phyloP scores from a whole-genome alignment of 92 coral and sea anemone genomes.

The Zoanthus sansibaricus region DNA sequence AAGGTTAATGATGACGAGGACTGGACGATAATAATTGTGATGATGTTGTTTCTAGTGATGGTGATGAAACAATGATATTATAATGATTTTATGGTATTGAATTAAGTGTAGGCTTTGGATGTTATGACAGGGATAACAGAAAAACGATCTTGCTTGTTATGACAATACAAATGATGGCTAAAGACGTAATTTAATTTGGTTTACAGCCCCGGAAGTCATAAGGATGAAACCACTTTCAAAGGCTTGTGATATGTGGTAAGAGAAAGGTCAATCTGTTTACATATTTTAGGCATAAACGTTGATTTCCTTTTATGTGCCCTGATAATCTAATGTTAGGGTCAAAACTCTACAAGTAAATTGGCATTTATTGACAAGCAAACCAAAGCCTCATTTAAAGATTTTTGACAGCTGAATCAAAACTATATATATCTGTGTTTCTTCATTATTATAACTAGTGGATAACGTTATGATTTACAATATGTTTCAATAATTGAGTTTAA shows the following conservation, averaged over 20 bases:
- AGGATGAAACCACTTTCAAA: constrained; percentile 88
- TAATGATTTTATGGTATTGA: background rate
- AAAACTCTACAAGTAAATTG: background rate
- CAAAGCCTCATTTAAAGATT: too few species aligned
- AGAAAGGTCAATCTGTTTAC: background rate
- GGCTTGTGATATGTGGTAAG: constrained; percentile 95
- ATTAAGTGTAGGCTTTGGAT: background rate
- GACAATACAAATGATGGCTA: background rate
- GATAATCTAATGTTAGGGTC: background rate
- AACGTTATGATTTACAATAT: too few species aligned
- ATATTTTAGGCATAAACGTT: background rate
- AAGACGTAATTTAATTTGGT: too few species aligned
- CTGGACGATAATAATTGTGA: background rate
- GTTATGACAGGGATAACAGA: background rate
- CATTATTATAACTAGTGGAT: too few species aligned
- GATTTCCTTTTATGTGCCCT: background rate
- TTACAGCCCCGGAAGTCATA: constrained; percentile 93
- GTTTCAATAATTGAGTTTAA: too few species aligned
- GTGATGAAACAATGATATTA: background rate
- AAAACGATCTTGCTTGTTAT: background rate
- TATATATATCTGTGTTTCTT: background rate
- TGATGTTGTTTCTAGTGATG: background rate
- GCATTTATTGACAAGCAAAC: too few species aligned
- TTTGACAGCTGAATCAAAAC: too few species aligned
- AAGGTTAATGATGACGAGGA: background rate